These are phyloP conservation scores for Hafferia zeledoni DNA, from an alignment of 2,797 vertebrate genomes.

Conservation along the genomic window DNA sequence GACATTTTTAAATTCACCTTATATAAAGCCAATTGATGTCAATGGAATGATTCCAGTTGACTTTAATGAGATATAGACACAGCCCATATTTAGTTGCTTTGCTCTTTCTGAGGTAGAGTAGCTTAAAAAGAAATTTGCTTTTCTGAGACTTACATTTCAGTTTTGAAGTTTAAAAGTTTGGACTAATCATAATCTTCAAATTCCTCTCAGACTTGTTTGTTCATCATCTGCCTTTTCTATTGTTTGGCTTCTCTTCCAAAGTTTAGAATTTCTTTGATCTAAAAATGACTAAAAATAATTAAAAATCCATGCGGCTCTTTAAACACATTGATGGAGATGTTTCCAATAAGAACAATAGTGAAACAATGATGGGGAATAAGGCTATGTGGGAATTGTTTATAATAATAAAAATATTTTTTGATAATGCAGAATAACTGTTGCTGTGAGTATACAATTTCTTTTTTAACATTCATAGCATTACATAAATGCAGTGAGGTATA, in stretches of 20 bases:
- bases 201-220: background rate
- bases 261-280: background rate
- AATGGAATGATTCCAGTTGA: background rate
- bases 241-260: background rate
- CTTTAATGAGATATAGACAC: background rate
- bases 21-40: background rate
- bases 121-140: background rate
- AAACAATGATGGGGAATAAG: background rate
- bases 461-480: background rate
- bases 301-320: background rate
- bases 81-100: background rate
- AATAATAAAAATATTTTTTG: background rate
- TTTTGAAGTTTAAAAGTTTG: background rate
- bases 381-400: background rate
- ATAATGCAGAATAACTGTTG: background rate
- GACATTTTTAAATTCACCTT: background rate
- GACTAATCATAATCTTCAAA: background rate
- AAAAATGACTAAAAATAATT: background rate
- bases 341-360: background rate
- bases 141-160: background rate
- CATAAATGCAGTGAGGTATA: background rate
- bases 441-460: background rate
- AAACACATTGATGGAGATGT: background rate
- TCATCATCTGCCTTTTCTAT: background rate
- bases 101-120: background rate